These are phyloP conservation scores for Matsumyia berberina DNA, from an alignment of 2,888 invertebrate species.

Conservation along the genomic window DNA sequence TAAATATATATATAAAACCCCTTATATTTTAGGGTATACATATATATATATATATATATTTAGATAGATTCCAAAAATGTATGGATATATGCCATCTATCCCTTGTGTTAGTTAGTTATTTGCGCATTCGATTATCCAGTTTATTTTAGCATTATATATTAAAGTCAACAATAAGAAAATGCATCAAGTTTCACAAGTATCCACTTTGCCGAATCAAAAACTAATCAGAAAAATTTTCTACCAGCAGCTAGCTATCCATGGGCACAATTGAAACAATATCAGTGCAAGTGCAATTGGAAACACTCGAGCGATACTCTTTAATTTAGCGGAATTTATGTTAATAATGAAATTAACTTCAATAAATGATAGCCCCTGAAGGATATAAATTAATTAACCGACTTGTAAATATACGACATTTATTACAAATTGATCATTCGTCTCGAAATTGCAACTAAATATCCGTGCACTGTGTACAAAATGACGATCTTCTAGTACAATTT, in stretches of 20 bases:
- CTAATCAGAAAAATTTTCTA: constrained; percentile 55
- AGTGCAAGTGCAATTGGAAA: constrained; percentile 46
- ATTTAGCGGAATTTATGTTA: constrained; percentile 13
- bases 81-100: constrained; percentile 13
- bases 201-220: constrained; percentile 51
- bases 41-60: constrained; percentile 1
- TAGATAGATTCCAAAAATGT: constrained; percentile 37
- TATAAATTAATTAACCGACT: constrained; percentile 42
- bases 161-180: constrained; percentile 40
- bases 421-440: constrained; percentile 55
- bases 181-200: constrained; percentile 62
- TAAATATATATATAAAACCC: background rate
- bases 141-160: constrained; percentile 41
- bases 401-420: constrained; percentile 54
- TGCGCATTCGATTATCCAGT: constrained; percentile 69
- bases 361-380: constrained; percentile 9
- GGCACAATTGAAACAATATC: constrained; percentile 54
- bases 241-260: constrained; percentile 52
- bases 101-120: constrained; percentile 45
- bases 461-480: constrained; percentile 10
- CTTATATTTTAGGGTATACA: background rate
- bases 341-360: constrained; percentile 11
- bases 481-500: constrained; percentile 49
- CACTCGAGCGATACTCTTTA: constrained; percentile 22
- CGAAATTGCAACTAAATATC: constrained; percentile 64